Evolutionary conservation across 2,113 vertebrate species (phyloP).

Genomic region (Catharus minimus): DNA sequence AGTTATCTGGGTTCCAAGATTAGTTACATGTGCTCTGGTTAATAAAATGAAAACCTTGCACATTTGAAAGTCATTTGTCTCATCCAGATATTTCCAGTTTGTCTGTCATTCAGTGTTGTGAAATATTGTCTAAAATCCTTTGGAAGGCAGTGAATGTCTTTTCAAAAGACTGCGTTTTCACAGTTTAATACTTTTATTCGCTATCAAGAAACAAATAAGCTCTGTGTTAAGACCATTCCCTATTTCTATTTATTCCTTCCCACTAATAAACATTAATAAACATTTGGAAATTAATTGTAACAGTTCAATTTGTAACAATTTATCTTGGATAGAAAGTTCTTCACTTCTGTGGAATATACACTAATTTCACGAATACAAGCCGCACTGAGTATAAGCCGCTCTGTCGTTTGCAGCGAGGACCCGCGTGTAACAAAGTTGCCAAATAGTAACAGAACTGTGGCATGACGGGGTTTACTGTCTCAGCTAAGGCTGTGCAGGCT

Average conservation of each 20-base stretch:
- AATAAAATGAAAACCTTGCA: slow-evolving; percentile 33
- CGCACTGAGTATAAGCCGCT: no score
- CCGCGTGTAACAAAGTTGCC: no score
- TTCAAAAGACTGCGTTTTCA: neutral
- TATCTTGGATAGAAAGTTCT: neutral
- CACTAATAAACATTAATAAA: neutral
- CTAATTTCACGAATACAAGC: no score
- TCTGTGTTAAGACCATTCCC: neutral
- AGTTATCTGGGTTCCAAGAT: slow-evolving; percentile 31
- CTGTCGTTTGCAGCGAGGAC: no score
- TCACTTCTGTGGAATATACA: neutral
- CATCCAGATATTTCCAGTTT: slow-evolving; percentile 22
- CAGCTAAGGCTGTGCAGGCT: no score
- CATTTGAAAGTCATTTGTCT: slow-evolving; percentile 22
- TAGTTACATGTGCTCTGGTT: slow-evolving; percentile 33
- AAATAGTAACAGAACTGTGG: no score
- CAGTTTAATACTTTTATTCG: neutral
- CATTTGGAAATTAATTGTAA: neutral
- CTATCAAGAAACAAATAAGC: neutral
- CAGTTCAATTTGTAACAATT: neutral
- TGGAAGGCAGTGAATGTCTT: neutral
- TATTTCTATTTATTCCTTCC: neutral
- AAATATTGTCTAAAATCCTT: neutral
- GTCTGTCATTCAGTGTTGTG: neutral
- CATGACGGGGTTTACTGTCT: no score